These are phyloP conservation scores for Dicyrtoma fusca DNA, from an alignment of 2,888 invertebrate species.

Conservation along the genomic window DNA sequence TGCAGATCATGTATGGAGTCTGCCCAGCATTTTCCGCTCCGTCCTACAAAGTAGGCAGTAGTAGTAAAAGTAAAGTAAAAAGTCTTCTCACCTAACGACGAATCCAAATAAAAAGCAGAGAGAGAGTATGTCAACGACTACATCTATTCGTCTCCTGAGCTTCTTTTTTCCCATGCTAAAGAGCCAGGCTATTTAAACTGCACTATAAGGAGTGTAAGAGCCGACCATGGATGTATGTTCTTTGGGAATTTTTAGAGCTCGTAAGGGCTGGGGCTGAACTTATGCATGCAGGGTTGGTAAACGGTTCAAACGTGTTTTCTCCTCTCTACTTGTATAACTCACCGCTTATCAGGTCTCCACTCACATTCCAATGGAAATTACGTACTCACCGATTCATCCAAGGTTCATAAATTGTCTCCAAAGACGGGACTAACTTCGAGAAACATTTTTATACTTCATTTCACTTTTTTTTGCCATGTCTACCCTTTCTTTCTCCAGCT, in stretches of 20 bases:
- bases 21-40: too few species aligned
- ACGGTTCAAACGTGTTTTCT: conserved; percentile 19
- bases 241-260: neutral
- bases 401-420: conserved; percentile 15
- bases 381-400: conserved; percentile 8
- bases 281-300: conserved; percentile 9
- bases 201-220: too few species aligned
- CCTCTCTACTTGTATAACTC: conserved; percentile 9
- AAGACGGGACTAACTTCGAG: conserved; percentile 16
- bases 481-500: conserved; percentile 10
- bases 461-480: neutral
- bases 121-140: too few species aligned
- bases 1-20: too few species aligned
- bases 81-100: too few species aligned
- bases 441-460: conserved; percentile 33
- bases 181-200: too few species aligned
- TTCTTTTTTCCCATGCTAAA: too few species aligned
- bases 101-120: too few species aligned
- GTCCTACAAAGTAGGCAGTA: too few species aligned
- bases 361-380: neutral
- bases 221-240: too few species aligned
- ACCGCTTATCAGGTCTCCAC: neutral
- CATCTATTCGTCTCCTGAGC: too few species aligned
- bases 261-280: neutral
- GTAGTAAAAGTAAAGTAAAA: too few species aligned